A percentile compares a stretch with the other conserved stretches of the same genome.
These are phyloP conservation scores for Drosophila mimica DNA, from an alignment of 2,888 invertebrate genomes.

Conservation along the genomic window DNA sequence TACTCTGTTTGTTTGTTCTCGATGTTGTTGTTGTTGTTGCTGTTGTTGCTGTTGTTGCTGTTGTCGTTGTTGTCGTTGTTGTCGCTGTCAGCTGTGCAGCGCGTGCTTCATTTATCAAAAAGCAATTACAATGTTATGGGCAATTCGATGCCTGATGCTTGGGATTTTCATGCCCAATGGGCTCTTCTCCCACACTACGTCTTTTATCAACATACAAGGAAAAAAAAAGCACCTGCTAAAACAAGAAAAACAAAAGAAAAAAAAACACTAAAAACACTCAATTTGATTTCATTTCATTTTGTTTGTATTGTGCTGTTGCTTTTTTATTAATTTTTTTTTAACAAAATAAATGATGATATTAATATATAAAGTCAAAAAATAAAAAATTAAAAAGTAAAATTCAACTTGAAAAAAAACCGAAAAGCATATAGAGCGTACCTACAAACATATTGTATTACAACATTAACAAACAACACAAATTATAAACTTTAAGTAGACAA, in stretches of 20 bases:
- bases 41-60: constrained; percentile 8
- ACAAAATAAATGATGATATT: constrained; percentile 34
- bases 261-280: not conserved
- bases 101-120: constrained; percentile 79
- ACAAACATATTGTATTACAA: constrained; percentile 76
- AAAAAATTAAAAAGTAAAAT: constrained; percentile 22
- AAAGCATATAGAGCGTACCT: constrained; percentile 68
- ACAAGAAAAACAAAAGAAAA: constrained; percentile 13
- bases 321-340: constrained; percentile 23
- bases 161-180: constrained; percentile 36
- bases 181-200: constrained; percentile 14
- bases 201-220: constrained; percentile 11
- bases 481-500: constrained; percentile 75
- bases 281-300: constrained; percentile 34
- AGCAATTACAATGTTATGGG: constrained; percentile 76
- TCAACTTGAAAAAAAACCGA: constrained; percentile 32
- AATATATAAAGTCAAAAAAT: constrained; percentile 12
- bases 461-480: constrained; percentile 62
- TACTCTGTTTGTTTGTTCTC: constrained; percentile 22
- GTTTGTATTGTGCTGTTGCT: constrained; percentile 7
- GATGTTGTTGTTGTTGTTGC: constrained; percentile 7
- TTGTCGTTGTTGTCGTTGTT: constrained; percentile 32
- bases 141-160: constrained; percentile 64
- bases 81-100: constrained; percentile 74
- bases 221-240: constrained; percentile 38